A percentile compares a stretch with the other conserved stretches of the same genome.
Conservation (phyloP, 2,888 invertebrate genomes). For the Eustalomyia histrio region DNA sequence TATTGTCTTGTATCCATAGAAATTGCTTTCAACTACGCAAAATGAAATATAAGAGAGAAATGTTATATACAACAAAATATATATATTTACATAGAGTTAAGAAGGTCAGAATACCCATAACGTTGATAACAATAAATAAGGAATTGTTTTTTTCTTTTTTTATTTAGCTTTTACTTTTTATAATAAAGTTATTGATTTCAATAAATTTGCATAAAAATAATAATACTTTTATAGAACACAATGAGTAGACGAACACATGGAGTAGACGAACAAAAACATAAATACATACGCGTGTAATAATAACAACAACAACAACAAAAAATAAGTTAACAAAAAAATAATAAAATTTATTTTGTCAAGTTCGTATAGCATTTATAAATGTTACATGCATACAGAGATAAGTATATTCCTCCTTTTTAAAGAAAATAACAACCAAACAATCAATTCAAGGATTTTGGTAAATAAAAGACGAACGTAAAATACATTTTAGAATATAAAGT, state of each 20-base stretch:
- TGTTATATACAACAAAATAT: neutral
- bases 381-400: constrained; percentile 4
- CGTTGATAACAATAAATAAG: constrained; percentile 33
- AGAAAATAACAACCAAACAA: neutral
- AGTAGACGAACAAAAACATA: neutral
- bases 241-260: too few relatives aligned
- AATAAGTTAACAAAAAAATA: constrained; percentile 11
- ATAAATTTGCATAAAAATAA: constrained; percentile 60
- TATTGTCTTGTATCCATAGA: constrained; percentile 6
- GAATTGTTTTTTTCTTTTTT: constrained; percentile 31
- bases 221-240: constrained; percentile 29
- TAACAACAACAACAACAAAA: constrained; percentile 1
- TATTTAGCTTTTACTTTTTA: constrained; percentile 12
- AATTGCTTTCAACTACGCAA: constrained; percentile 27
- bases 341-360: constrained; percentile 45
- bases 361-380: constrained; percentile 29
- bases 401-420: neutral
- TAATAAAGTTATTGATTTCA: constrained; percentile 64
- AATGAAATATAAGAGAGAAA: constrained; percentile 9
- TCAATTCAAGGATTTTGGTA: constrained; percentile 19
- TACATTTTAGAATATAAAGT: constrained; percentile 25
- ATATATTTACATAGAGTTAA: neutral
- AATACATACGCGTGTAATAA: constrained; percentile 4
- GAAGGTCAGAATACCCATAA: constrained; percentile 41
- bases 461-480: neutral